Evolutionary conservation across 2,113 vertebrate genomes (phyloP).

Genomic region (Cavia porcellus): DNA sequence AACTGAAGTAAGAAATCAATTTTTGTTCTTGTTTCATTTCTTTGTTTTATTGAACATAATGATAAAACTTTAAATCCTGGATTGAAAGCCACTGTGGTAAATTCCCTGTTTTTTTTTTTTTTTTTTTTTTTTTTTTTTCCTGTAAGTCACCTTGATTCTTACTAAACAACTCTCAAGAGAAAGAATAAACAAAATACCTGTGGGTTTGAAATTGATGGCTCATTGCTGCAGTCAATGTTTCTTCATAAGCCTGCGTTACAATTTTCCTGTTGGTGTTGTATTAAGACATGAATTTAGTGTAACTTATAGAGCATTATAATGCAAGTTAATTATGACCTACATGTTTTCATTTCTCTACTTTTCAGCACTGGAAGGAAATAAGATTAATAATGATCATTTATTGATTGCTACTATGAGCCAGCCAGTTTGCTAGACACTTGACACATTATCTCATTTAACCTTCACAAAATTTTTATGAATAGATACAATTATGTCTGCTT

Average conservation of each 20-base stretch:
- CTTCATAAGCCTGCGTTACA: constrained; percentile 25
- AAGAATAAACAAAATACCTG: background rate
- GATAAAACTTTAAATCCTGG: background rate
- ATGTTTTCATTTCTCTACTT: background rate
- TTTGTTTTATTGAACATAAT: background rate
- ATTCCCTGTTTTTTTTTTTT: background rate
- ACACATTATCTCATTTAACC: background rate
- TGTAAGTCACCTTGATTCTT: background rate
- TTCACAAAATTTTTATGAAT: background rate
- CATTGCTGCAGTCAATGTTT: background rate
- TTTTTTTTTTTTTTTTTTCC: too few species aligned
- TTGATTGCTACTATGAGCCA: background rate
- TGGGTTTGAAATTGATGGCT: background rate
- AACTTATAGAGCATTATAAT: background rate
- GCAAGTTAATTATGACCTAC: background rate
- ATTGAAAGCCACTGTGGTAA: background rate
- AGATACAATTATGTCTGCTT: constrained; percentile 10
- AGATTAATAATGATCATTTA: background rate
- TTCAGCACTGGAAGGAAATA: background rate
- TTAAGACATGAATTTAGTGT: background rate
- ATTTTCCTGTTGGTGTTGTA: background rate
- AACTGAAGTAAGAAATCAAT: background rate
- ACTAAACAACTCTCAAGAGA: background rate
- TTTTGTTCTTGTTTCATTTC: background rate
- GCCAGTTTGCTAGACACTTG: background rate